Percentiles rank a stretch among this genome's conserved stretches.
Conservation (phyloP, 1,140 invertebrate species). For the Pentalonia nigronervosa region DNA sequence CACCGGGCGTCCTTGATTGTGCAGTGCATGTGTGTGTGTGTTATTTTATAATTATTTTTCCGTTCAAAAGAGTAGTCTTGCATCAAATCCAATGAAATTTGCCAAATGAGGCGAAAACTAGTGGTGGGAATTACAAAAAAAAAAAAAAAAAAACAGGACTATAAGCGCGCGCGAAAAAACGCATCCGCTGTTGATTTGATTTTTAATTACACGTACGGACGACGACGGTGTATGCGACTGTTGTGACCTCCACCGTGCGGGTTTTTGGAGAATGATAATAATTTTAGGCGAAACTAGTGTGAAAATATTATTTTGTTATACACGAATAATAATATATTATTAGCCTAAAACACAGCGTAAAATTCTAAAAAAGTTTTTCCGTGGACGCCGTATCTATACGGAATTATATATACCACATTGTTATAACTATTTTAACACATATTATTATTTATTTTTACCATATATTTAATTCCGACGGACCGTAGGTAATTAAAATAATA, state of each 20-base stretch:
- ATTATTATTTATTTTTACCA: neutral
- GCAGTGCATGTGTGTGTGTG: neutral
- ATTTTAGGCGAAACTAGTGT: neutral
- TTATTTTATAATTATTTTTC: neutral
- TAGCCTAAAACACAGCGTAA: neutral
- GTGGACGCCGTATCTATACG: neutral
- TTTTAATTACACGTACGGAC: neutral
- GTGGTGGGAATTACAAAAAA: neutral
- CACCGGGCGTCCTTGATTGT: constrained; percentile 42
- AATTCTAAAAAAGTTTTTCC: neutral
- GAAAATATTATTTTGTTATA: neutral
- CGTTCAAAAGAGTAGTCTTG: neutral
- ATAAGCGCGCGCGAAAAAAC: neutral
- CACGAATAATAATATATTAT: constrained; percentile 1
- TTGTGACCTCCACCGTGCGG: neutral
- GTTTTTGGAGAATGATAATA: neutral
- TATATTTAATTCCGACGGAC: neutral
- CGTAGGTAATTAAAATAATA: neutral
- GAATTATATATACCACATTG: neutral
- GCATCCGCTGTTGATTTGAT: constrained; percentile 18
- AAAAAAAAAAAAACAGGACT: neutral
- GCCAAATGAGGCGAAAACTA: constrained; percentile 29
- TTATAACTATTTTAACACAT: neutral
- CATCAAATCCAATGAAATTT: constrained; percentile 35
- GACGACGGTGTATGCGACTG: neutral